Base-by-base conservation (phyloP, 2,113 vertebrate species). In the Cinclus cinclus region DNA sequence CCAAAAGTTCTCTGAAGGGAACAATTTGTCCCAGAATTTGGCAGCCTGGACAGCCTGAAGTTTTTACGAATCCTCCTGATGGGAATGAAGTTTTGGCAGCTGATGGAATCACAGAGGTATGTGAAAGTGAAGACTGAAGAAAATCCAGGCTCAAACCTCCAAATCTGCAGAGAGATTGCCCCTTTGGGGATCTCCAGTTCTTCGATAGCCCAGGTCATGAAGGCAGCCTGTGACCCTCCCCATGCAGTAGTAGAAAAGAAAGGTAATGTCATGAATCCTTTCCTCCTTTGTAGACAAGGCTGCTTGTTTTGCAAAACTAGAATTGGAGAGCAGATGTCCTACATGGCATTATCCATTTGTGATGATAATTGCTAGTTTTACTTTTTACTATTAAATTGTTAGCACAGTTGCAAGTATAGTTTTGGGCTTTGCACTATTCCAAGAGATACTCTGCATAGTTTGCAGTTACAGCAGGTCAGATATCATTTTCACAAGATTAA, bases 1-100 rank as follows among this genome's bases (percentile, higher is more conserved):
- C 92, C 90, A 91, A 92, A 78, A 93, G 87, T 89, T 92, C 24
- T 96, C 95, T 75, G 64, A 88, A 81, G 95, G 92, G 93, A 97
- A 86, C 79, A 96, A 95, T 96, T 94, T 96, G 94, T 96, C 92
- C 93, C 90, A 96, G 90, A 90, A 92, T 80, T 94, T 96, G 95
- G 92, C 95, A 93, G 90, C 46, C 60, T 88, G 71, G 83, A 92
- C 44, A 91, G 90, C 82, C 60, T 93, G 37, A 47, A 93, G 63
- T 94, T 96, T 96, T 90, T 91, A 86, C 0, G 5, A 94, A 91
- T 95, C 58, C 62, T 95, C 93, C 87, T 95, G 83, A 44, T 93
- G 85, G 82, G 93, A 95, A 95, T 81, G 92, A 90, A 88, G 52
- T 94, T 87, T 93, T 96, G 94, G 95, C 87, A 96, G 68, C 50